Base-by-base conservation (phyloP, 2,797 vertebrate species). In the Champsocephalus gunnari region DNA sequence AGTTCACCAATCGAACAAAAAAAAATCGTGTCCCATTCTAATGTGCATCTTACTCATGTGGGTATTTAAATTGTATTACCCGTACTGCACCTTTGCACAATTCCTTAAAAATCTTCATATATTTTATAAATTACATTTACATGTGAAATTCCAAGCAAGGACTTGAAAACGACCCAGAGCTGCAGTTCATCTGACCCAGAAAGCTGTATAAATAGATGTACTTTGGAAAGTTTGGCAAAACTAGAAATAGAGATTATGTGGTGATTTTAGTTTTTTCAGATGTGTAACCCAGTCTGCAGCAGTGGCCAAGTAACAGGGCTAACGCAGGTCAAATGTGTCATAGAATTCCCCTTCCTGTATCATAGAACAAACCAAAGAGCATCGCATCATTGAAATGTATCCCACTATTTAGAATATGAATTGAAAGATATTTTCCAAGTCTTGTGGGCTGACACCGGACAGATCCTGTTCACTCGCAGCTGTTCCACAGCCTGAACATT, bases 401-500 rank as follows among this genome's bases (percentile, higher is more conserved):
- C 24, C 28, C 32, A 24, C 70, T 34, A 71, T 77, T 72, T 19
- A 69, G 45, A 75, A 75, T 73, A 68, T 74, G 53, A 76, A 48
- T 4, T 38, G 41, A 61, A 66, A 61, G 49, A 68, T 19, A 71
- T 65, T 68, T 73, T 65, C 59, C 61, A 38, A 64, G 75, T 64
- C 48, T 43, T 66, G 21, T 77, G 69, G 50, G 56, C 54, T 34
- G 66, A 75, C 53, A 38, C 50, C 3, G 12, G 65, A 47, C 53
- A 9, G 59, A 79, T 82, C 66, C n/a, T 64, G 62, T 82, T 88
- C 58, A 58, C 77, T 68, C 13, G 71, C 86, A 84, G 87, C 88
- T 88, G 88, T 84, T 90, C 44, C 71, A 21, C 44, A 28, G 76
- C 75, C 59, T 78, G 72, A 85, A 87, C 62, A 74, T 88, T 85